These are phyloP conservation scores for Philopotamus ludificatus DNA, from an alignment of 1,140 invertebrate genomes.

Conservation along the genomic window DNA sequence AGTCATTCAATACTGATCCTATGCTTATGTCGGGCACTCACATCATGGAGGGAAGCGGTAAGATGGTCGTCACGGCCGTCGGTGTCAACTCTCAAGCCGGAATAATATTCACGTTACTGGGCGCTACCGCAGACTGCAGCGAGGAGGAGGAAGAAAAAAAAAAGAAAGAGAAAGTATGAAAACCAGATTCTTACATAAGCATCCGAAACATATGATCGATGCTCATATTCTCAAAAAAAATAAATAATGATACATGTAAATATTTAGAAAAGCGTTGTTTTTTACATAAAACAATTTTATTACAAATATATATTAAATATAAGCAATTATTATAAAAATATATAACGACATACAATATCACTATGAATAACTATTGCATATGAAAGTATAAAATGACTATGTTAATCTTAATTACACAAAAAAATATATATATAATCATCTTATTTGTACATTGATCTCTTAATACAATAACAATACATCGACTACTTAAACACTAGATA, in stretches of 20 bases:
- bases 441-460: background rate
- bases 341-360: constrained; percentile 2
- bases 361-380: background rate
- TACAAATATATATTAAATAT: background rate
- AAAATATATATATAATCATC: background rate
- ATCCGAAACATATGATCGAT: too few species aligned
- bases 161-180: constrained; percentile 25
- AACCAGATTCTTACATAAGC: too few species aligned
- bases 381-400: background rate
- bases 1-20: constrained; percentile 61
- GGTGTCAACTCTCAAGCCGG: constrained; percentile 81
- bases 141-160: constrained; percentile 47
- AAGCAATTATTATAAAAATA: constrained; percentile 9
- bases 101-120: constrained; percentile 75
- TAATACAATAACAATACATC: background rate
- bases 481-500: background rate
- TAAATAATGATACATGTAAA: background rate
- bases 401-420: background rate
- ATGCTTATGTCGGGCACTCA: constrained; percentile 63
- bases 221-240: background rate
- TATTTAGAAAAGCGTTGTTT: constrained; percentile 4
- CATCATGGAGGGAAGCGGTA: constrained; percentile 77
- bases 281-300: background rate
- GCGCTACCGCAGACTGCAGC: constrained; percentile 48
- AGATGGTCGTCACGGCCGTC: constrained; percentile 80